Percentiles rank a stretch among this genome's conserved stretches.
Conservation (phyloP, 1,140 invertebrate species). For the Monomorium pharaonis region DNA sequence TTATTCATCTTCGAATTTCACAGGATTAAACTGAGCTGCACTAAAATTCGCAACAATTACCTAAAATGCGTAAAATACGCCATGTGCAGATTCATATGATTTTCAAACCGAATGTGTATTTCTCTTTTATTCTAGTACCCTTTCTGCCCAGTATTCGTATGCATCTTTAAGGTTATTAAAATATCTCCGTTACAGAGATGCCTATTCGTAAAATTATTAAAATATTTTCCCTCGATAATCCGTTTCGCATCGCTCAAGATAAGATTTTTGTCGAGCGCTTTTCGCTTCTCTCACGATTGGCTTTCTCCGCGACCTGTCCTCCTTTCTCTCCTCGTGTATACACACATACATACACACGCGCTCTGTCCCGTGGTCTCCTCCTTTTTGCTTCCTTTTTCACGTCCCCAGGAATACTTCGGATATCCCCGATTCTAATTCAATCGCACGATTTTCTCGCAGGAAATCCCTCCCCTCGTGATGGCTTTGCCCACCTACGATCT, state of each 20-base stretch:
- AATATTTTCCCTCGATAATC: slow-evolving; percentile 55
- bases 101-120: not conserved
- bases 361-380: not conserved
- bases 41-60: not conserved
- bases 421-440: slow-evolving; percentile 63
- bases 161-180: slow-evolving; percentile 54
- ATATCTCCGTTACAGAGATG: not conserved
- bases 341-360: not conserved
- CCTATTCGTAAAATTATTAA: slow-evolving; percentile 34
- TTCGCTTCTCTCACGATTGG: slow-evolving; percentile 42
- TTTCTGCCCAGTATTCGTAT: slow-evolving; percentile 9
- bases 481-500: slow-evolving; percentile 27
- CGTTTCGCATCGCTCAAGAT: not conserved
- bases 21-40: too few relatives aligned
- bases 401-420: not conserved
- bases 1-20: not conserved
- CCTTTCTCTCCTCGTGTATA: not conserved
- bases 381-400: not conserved
- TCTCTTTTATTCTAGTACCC: not conserved
- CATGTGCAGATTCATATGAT: not conserved
- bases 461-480: slow-evolving; percentile 40
- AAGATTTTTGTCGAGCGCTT: slow-evolving; percentile 45
- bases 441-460: slow-evolving; percentile 38
- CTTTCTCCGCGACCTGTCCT: slow-evolving; percentile 12
- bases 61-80: not conserved